phyloP scores from a whole-genome alignment of 30 jellyfish, hydroid and myxozoan species.

The Rhopilema esculentum region DNA sequence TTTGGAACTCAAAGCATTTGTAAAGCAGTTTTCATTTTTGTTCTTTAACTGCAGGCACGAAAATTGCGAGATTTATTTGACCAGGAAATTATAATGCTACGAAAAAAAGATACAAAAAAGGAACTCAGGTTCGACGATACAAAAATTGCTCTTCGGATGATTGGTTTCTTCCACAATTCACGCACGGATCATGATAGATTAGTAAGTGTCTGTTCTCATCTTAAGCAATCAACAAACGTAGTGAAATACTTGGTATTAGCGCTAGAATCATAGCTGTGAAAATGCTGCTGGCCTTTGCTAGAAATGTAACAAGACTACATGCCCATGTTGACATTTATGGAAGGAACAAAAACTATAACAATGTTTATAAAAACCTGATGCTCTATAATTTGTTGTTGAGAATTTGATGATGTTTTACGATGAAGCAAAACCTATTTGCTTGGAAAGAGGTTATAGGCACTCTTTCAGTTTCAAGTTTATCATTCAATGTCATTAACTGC shows the following conservation, averaged over 20 bases:
- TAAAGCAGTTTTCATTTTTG: background rate
- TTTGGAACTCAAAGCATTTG: no score
- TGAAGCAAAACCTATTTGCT: no score
- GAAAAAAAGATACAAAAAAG: background rate
- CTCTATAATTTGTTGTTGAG: no score
- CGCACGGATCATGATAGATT: constrained; percentile 69
- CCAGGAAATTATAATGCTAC: constrained; percentile 3
- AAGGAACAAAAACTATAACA: no score
- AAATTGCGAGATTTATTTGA: constrained; percentile 60
- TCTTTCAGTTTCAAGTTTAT: no score
- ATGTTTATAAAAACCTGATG: no score
- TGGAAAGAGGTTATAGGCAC: no score
- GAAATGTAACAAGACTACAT: no score
- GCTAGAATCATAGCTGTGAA: background rate
- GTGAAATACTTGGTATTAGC: background rate
- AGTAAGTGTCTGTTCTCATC: constrained; percentile 31
- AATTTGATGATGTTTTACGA: no score
- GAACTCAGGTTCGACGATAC: constrained; percentile 4
- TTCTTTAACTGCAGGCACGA: constrained; percentile 47
- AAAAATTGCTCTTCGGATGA: constrained; percentile 26
- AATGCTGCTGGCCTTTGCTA: no score
- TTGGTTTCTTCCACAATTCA: constrained; percentile 62
- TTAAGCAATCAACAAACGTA: background rate
- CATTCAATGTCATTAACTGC: no score
- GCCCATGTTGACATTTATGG: no score